Percentiles rank a stretch among this genome's conserved stretches.
Conservation (phyloP, 2,888 invertebrate genomes). For the Nomada flava region DNA sequence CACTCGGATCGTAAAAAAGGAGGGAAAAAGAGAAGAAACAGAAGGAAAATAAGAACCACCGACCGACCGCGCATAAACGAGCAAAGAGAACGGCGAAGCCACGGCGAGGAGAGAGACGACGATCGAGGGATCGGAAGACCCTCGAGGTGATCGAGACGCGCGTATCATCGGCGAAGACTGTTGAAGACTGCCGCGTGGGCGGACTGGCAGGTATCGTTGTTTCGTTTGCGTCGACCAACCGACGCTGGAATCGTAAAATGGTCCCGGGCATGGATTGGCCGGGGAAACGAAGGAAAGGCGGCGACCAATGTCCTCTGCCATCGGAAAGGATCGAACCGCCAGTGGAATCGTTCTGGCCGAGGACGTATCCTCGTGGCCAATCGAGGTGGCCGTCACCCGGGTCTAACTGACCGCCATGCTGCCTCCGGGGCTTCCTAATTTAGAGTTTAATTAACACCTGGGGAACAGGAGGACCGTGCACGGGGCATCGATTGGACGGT, state of each 20-base stretch:
- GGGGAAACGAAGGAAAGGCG: conserved; percentile 60
- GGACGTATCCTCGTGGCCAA: conserved; percentile 43
- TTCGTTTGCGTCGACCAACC: conserved; percentile 63
- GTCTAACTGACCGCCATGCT: conserved; percentile 64
- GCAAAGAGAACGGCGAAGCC: conserved; percentile 6
- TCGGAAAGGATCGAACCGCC: conserved; percentile 29
- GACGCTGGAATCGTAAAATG: conserved; percentile 52
- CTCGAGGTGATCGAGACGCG: conserved; percentile 46
- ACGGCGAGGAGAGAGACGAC: conserved; percentile 25
- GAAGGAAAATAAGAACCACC: not conserved
- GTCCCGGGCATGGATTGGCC: conserved; percentile 58
- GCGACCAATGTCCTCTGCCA: conserved; percentile 34
- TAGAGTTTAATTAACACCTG: conserved; percentile 72
- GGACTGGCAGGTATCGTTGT: conserved; percentile 59
- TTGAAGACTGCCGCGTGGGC: conserved; percentile 63
- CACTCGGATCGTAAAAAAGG: conserved; percentile 6
- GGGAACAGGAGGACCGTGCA: conserved; percentile 43
- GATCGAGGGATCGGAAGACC: conserved; percentile 16
- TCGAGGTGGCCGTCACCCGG: conserved; percentile 14
- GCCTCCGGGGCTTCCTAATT: conserved; percentile 70
- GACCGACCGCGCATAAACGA: conserved; percentile 9
- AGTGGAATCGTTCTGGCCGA: conserved; percentile 20
- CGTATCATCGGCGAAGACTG: conserved; percentile 59
- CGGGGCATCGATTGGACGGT: conserved; percentile 58
- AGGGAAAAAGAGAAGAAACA: not conserved